A percentile compares a stretch with the other conserved stretches of the same genome.
These are phyloP conservation scores for Peromyscus maniculatus DNA, from an alignment of 2,113 vertebrate species.

Conservation along the genomic window DNA sequence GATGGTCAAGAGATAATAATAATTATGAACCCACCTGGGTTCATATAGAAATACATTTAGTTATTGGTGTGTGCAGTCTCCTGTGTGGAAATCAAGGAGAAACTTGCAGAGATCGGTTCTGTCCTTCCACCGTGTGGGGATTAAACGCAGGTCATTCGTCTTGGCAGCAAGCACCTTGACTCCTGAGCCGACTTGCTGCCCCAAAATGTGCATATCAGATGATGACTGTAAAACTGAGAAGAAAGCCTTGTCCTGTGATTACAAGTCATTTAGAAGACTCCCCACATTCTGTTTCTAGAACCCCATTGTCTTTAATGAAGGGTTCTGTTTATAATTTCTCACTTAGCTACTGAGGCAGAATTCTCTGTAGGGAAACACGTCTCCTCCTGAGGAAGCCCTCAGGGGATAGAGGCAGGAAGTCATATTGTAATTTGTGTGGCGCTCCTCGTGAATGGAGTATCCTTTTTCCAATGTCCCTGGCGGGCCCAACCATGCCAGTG, in stretches of 20 bases:
- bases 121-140: neutral
- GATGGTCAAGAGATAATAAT: neutral
- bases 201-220: neutral
- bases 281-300: constrained; percentile 78
- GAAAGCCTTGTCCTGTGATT: neutral
- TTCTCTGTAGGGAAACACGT: neutral
- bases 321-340: constrained; percentile 71
- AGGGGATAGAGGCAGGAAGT: neutral
- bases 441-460: neutral
- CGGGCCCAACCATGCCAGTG: rapidly evolving
- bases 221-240: neutral
- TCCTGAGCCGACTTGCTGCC: neutral
- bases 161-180: neutral
- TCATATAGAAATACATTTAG: neutral
- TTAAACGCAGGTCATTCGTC: neutral
- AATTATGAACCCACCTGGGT: neutral
- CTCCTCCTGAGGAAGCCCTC: neutral
- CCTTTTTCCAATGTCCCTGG: neutral
- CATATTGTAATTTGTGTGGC: neutral
- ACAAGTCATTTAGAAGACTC: constrained; percentile 39
- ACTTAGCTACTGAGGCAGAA: constrained; percentile 59
- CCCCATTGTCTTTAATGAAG: constrained; percentile 40
- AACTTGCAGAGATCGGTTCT: neutral
- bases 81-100: neutral
- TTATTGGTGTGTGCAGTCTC: neutral